These are phyloP conservation scores for Acanthurus lineatus DNA, from an alignment of 2,797 vertebrate species.

Conservation along the genomic window DNA sequence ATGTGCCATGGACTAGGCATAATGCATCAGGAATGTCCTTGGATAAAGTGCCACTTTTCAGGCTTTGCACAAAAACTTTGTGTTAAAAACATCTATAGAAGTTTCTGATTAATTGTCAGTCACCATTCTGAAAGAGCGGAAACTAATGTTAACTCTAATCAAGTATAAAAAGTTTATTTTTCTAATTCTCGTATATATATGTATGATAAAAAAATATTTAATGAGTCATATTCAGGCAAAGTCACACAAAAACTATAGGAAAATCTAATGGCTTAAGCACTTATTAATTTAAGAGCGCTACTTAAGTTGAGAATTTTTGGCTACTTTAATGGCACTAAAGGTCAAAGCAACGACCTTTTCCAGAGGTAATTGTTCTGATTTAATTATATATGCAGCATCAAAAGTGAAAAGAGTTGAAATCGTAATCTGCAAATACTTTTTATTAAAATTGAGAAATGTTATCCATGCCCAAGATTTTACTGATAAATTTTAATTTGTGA, in stretches of 20 bases:
- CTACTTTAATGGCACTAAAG: not conserved
- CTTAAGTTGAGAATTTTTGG: too few species aligned
- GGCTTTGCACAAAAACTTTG: not conserved
- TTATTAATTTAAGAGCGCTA: not conserved
- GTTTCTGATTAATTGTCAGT: not conserved
- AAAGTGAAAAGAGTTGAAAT: not conserved
- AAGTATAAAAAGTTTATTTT: not conserved
- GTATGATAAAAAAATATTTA: too few species aligned
- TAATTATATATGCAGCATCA: not conserved
- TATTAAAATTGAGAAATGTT: not conserved
- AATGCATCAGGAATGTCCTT: not conserved
- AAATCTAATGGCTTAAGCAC: not conserved
- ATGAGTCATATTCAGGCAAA: not conserved
- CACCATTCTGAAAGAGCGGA: not conserved
- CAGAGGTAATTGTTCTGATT: not conserved
- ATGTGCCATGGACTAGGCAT: not conserved
- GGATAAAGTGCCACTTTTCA: not conserved
- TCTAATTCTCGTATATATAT: too few species aligned
- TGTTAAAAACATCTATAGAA: not conserved
- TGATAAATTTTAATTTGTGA: not conserved
- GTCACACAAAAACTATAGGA: not conserved
- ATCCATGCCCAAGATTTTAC: not conserved
- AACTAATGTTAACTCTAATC: not conserved
- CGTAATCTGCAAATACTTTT: not conserved
- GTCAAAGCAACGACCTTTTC: not conserved